Conservation (phyloP, 2,113 vertebrate species). For the Tor tambroides region DNA sequence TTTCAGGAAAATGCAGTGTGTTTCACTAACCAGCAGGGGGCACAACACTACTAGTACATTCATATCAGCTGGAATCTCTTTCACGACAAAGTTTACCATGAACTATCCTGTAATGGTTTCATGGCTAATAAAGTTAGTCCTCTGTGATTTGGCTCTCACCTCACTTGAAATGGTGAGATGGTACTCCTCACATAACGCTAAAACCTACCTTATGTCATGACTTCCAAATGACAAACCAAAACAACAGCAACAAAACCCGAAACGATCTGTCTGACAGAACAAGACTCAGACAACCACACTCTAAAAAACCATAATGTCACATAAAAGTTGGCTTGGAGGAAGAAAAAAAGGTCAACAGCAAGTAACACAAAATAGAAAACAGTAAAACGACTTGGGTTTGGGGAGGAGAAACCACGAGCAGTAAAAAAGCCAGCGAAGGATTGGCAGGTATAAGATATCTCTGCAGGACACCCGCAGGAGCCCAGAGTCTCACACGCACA, state of each 20-base stretch:
- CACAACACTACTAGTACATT: constrained; percentile 14
- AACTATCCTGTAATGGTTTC: neutral
- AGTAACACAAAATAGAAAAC: constrained; percentile 32
- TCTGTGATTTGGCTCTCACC: neutral
- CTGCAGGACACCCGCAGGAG: constrained; percentile 50
- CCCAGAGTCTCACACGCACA: constrained; percentile 56
- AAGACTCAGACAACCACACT: constrained; percentile 1
- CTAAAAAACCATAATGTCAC: constrained; percentile 39
- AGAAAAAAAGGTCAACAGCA: constrained; percentile 17
- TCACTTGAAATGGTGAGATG: neutral
- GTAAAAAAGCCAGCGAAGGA: constrained; percentile 41
- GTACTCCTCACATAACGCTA: neutral
- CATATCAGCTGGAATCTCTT: neutral
- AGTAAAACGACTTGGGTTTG: constrained; percentile 47
- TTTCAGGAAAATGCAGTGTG: neutral
- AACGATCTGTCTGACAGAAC: neutral
- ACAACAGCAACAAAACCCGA: neutral
- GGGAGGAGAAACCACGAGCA: constrained; percentile 46
- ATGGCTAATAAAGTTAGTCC: neutral
- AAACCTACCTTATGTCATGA: neutral
- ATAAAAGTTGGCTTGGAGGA: constrained; percentile 20
- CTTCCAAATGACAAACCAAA: constrained; percentile 12
- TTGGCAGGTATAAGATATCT: constrained; percentile 60
- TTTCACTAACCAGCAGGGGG: constrained; percentile 39
- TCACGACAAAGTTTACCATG: neutral